Percentiles rank a stretch among this genome's conserved stretches.
These are phyloP conservation scores for Drosophila kanapiae DNA, from an alignment of 1,140 invertebrate genomes.

Conservation along the genomic window DNA sequence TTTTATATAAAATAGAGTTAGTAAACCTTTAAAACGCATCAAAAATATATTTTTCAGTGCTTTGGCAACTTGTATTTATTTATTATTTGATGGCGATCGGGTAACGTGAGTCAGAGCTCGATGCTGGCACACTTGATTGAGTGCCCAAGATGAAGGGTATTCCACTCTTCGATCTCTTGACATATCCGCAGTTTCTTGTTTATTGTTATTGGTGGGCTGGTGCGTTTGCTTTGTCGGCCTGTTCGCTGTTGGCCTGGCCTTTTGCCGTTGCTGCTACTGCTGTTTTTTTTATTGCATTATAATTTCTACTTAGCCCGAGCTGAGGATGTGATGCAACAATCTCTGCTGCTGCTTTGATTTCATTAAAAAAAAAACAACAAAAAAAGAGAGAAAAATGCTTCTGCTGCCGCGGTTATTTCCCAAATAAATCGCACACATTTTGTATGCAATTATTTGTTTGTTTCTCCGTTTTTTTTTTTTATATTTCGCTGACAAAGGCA, in stretches of 20 bases:
- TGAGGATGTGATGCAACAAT: constrained; percentile 76
- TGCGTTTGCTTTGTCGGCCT: constrained; percentile 56
- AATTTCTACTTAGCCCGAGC: constrained; percentile 76
- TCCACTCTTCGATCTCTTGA: constrained; percentile 27
- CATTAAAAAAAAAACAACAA: constrained; percentile 57
- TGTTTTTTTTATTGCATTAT: constrained; percentile 76
- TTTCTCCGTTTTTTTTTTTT: constrained; percentile 35
- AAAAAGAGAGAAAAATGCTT: constrained; percentile 16
- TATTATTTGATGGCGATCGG: constrained; percentile 41
- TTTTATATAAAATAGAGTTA: too few relatives aligned
- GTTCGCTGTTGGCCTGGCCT: constrained; percentile 39
- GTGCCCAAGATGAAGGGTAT: constrained; percentile 29
- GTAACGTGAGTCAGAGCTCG: constrained; percentile 29
- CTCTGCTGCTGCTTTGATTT: constrained; percentile 67
- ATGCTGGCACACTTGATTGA: constrained; percentile 29
- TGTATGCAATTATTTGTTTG: constrained; percentile 76
- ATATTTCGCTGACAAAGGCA: constrained; percentile 55
- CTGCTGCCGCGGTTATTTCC: constrained; percentile 67
- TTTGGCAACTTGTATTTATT: constrained; percentile 45
- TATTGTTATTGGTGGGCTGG: constrained; percentile 34
- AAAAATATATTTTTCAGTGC: constrained; percentile 6
- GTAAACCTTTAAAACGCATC: too few relatives aligned
- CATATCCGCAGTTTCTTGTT: constrained; percentile 32
- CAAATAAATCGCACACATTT: constrained; percentile 81
- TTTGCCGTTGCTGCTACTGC: constrained; percentile 36